A percentile compares a stretch with the other conserved stretches of the same genome.
These are phyloP conservation scores for Suncus etruscus DNA, from an alignment of 2,113 vertebrate species.

Conservation along the genomic window DNA sequence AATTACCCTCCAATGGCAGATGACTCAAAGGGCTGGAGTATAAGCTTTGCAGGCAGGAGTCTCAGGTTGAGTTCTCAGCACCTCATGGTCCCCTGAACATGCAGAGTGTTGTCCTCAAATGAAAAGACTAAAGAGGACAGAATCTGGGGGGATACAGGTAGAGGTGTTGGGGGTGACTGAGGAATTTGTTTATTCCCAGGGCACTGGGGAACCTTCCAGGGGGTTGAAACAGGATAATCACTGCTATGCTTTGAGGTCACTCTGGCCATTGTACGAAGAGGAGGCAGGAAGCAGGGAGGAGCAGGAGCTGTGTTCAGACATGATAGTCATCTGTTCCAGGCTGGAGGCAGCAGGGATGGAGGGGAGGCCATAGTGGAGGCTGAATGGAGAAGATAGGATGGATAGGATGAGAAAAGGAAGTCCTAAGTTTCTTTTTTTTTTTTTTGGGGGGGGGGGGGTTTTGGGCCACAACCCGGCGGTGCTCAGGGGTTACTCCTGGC, in stretches of 20 bases:
- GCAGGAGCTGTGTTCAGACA: neutral
- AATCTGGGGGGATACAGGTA: neutral
- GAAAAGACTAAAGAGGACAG: no score
- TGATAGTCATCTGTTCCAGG: neutral
- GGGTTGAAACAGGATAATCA: slow-evolving; percentile 16
- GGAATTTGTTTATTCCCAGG: slow-evolving; percentile 21
- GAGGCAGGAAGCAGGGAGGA: neutral
- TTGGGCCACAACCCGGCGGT: no score
- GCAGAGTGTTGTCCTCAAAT: no score
- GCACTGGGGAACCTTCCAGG: neutral
- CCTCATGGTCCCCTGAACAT: no score
- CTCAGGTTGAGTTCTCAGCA: no score
- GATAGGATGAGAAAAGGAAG: slow-evolving; percentile 15
- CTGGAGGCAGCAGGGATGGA: neutral
- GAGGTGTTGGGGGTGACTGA: neutral
- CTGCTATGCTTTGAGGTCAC: neutral
- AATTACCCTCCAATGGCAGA: no score
- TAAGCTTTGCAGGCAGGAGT: no score
- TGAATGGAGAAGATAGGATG: neutral
- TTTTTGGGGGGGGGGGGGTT: no score
- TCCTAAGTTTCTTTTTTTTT: neutral
- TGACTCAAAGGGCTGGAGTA: neutral
- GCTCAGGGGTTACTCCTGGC: no score
- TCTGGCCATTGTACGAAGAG: slow-evolving; percentile 10
- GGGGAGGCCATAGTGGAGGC: neutral